Evolutionary conservation across 1,140 invertebrate species (phyloP), one percentile per base, ranked within the genome.

Genomic region (Diorhabda elongata): DNA sequence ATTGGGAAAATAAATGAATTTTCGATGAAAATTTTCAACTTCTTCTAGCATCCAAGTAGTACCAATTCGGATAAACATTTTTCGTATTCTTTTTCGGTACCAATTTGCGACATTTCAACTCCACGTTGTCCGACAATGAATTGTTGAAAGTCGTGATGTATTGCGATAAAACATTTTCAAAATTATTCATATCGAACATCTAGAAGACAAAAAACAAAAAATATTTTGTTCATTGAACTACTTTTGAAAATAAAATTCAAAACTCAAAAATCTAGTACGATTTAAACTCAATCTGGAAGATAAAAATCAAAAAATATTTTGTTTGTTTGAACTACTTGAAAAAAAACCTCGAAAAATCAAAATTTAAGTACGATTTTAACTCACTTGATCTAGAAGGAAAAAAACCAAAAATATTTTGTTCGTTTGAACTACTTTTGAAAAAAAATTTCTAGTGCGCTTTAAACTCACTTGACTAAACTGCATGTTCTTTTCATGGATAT

Each of bases 111-210:
- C 47, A 52, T 52, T 52, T 52, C n/a, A 52, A 52, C 4, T 52
- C 47, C 47, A 52, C 6, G 6, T n/a, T n/a, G n/a, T 52, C 47
- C 6, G 2, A 52, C 47, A 52, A n/a, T 8, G 3, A 52, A 8
- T 52, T 52, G 47, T 52, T 52, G n/a, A 52, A 52, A 6, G 47
- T 52, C 6, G 4, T 52, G 47, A 52, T 8, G 4, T 8, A 52
- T n/a, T n/a, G 6, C 6, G 47, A 8, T 3, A 52, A n/a, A 6
- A 52, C 2, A 52, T 52, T 52, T n/a, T 52, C n/a, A n/a, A 52
- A 52, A 52, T 52, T 52, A 52, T 52, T 52, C 6, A n/a, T 52
- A 52, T 52, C 47, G n/a, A 52, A 52, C 47, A 52, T 52, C 47
- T 52, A 4, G 6, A 52, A 4, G n/a, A 52, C 26, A 26, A 26